Evolutionary conservation across 2,113 vertebrate genomes (phyloP), one percentile per base, ranked within the genome.

Genomic region (Ptilorrhoa leucosticta): DNA sequence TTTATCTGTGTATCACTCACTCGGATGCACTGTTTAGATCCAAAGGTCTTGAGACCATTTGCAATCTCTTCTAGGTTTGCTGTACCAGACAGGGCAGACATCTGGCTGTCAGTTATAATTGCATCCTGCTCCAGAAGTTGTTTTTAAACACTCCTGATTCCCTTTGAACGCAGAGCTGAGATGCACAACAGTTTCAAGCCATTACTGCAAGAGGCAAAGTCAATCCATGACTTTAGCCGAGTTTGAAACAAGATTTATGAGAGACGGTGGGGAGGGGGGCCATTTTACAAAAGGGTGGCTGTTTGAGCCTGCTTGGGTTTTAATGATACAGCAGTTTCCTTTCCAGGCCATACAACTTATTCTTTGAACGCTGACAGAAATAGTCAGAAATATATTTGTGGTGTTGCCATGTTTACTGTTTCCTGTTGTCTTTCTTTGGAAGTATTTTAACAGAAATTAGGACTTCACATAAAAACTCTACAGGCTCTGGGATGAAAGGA

Each of bases 81-180:
- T 93, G 80, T 37, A 93, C 90, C 97, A 96, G 98, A 98, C 98
- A 92, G 89, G 96, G 96, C 97, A 97, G 98, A 97, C 97, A 98
- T 98, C 97, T 98, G 98, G 97, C 94, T 98, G 98, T 98, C 97
- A 97, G 95, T 98, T 98, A 98, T 98, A 98, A 98, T 98, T 98
- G 96, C 96, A 96, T 98, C 98, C 97, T 98, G 97, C 92, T 97
- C 98, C 98, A 97, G 96, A 97, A 98, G 98, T 98, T 98, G 98
- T 97, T 98, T 97, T 96, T 97, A 98, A 98, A 97, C 97, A 97
- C 97, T 97, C 96, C 90, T 78, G 93, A 66, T 94, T 96, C 92
- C 94, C 97, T 98, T 98, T 98, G 97, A 98, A 98, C 66, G 4
- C 24, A 47, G 78, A 92, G 58, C 95, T 85, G 95, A 97, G 97